Base-by-base conservation (phyloP, 2,888 invertebrate genomes). In the Oscheius sp. region DNA sequence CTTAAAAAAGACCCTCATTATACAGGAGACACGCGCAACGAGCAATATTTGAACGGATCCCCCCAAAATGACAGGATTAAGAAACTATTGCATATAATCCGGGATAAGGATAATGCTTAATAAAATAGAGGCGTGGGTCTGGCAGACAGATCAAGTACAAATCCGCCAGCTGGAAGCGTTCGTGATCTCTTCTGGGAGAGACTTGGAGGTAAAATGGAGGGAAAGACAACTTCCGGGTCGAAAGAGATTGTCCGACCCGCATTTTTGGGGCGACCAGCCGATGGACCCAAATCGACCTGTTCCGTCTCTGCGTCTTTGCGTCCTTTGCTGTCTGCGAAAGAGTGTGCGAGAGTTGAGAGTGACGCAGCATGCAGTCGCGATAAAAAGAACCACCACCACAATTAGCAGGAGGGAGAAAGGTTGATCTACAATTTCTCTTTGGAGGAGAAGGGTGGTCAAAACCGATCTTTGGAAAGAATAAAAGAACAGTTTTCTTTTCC, bases 221-320 rank as follows among this genome's bases (percentile, higher is more conserved):
- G 60, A 60, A 35, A 60, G n/a, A 37, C 21, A n/a, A 50, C 62
- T 63, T 63, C 48, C 63, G 63, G 63, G 63, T 63, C 63, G 63
- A 48, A 42, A 42, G 42, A 42, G 7, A 42, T 21, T 48, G 50
- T 48, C 29, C 47, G 55, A 68, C 68, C 68, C 68, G 68, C 65
- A 47, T 65, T 65, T 65, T 50, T 50, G 65, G n/a, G 10, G 65
- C 60, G 11, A 13, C 21, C 42, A 53, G 68, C 55, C 68, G 68
- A 53, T 68, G 55, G 68, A 68, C 68, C 68, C 68, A 68, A 53
- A 68, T 68, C 68, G 68, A 68, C 68, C 68, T 68, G 68, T 68
- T 68, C 55, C 68, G 63, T 63, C 68, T 68, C 68, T 68, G 68
- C 68, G 68, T 63, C 68, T 68, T 21, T 53, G 53, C 37, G 33